Evolutionary conservation across 2,797 vertebrate species (phyloP).

Genomic region (Rhinichthys osculus): DNA sequence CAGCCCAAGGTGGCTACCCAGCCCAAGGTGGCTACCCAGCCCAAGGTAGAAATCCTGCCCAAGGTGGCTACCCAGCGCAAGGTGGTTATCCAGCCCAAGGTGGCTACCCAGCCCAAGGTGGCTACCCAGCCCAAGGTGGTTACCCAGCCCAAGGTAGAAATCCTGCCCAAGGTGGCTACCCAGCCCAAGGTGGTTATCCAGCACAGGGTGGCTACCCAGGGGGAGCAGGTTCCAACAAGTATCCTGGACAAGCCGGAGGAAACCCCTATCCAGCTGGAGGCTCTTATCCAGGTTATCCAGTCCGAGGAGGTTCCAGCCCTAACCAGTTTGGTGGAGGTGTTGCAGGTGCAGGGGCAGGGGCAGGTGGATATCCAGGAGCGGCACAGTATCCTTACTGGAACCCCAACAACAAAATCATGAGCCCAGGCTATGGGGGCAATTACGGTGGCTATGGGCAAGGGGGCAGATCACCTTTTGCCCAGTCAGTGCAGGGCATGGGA

Average conservation of each 20-base stretch:
- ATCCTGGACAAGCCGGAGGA: constrained; percentile 59
- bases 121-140: constrained; percentile 43
- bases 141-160: constrained; percentile 13
- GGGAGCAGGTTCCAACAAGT: constrained; percentile 50
- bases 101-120: constrained; percentile 47
- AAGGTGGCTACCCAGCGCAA: constrained; percentile 31
- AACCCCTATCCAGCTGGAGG: constrained; percentile 62
- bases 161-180: constrained; percentile 11
- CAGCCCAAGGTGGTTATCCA: constrained; percentile 39
- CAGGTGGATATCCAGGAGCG: constrained; percentile 63
- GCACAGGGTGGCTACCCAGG: constrained; percentile 54
- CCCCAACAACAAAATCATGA: constrained; percentile 77
- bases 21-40: neutral
- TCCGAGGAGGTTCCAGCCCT: constrained; percentile 53
- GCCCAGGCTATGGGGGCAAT: constrained; percentile 75
- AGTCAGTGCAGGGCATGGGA: constrained; percentile 71
- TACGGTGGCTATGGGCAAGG: constrained; percentile 66
- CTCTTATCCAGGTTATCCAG: constrained; percentile 64
- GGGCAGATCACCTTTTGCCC: constrained; percentile 76
- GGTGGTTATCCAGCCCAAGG: constrained; percentile 41
- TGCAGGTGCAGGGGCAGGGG: constrained; percentile 37
- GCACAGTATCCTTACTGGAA: constrained; percentile 72
- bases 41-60: neutral
- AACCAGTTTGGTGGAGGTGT: constrained; percentile 50
- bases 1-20: constrained; percentile 44